A percentile compares a stretch with the other conserved stretches of the same genome.
Conservation (phyloP, 2,797 vertebrate species). For the Hyperoplus immaculatus region DNA sequence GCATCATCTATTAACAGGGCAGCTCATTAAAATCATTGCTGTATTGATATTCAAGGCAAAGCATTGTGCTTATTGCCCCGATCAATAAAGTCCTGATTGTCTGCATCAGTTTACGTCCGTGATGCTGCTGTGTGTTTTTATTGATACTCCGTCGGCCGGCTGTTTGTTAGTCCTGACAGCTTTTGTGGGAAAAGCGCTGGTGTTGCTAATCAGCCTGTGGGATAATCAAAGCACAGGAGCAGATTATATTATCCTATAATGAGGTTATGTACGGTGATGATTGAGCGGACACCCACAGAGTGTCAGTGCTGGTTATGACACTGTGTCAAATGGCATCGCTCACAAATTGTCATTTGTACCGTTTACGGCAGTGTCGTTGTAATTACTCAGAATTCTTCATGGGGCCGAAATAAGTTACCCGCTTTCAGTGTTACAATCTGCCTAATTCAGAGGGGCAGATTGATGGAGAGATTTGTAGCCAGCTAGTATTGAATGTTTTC, state of each 20-base stretch:
- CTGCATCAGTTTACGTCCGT: slow-evolving; percentile 50
- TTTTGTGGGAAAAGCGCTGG: slow-evolving; percentile 47
- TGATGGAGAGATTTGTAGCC: neutral
- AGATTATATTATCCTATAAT: slow-evolving; percentile 70
- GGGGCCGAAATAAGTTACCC: too few relatives aligned
- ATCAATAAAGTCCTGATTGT: slow-evolving; percentile 70
- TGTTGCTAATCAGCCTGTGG: slow-evolving; percentile 52
- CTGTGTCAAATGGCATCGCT: slow-evolving; percentile 9
- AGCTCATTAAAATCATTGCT: slow-evolving; percentile 62
- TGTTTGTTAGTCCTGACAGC: slow-evolving; percentile 62
- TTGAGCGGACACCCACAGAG: slow-evolving; percentile 25
- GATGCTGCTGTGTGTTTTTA: slow-evolving; percentile 42
- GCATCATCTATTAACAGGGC: slow-evolving; percentile 71
- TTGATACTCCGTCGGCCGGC: slow-evolving; percentile 42
- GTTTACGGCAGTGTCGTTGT: neutral
- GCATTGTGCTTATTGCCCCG: slow-evolving; percentile 46
- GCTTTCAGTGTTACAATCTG: neutral
- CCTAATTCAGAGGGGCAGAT: neutral
- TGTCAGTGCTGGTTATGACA: slow-evolving; percentile 42
- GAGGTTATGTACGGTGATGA: slow-evolving; percentile 54
- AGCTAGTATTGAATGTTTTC: neutral
- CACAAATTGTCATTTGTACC: slow-evolving; percentile 15
- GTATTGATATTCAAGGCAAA: slow-evolving; percentile 61
- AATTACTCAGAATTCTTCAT: too few relatives aligned
- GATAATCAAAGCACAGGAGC: slow-evolving; percentile 65